Conservation (phyloP, 2,113 vertebrate species). For the Hippocampus mohnikei region DNA sequence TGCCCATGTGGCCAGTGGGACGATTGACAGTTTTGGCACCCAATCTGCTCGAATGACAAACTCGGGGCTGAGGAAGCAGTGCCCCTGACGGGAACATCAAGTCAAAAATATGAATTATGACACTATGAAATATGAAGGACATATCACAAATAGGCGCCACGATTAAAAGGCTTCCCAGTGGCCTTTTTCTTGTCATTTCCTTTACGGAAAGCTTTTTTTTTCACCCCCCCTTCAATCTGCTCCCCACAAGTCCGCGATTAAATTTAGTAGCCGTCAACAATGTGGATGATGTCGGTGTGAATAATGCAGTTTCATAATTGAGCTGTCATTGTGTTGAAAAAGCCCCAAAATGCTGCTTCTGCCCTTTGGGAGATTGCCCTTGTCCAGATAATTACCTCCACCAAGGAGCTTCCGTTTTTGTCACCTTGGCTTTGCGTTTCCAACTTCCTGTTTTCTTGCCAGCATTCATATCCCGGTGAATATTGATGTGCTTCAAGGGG, state of each 20-base stretch:
- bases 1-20: too few species aligned
- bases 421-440: slow-evolving; percentile 1
- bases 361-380: not conserved
- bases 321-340: not conserved
- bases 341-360: not conserved
- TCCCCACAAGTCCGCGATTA: not conserved
- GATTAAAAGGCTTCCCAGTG: too few species aligned
- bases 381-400: slow-evolving; percentile 6
- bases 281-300: not conserved
- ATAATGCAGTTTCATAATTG: not conserved
- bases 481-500: not conserved
- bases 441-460: not conserved
- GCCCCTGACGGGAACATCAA: too few species aligned
- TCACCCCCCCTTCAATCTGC: not conserved
- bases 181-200: too few species aligned
- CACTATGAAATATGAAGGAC: too few species aligned
- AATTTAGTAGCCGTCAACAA: not conserved
- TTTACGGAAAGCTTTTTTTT: too few species aligned
- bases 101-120: too few species aligned
- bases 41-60: too few species aligned
- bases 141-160: too few species aligned
- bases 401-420: not conserved
- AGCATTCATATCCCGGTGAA: not conserved
- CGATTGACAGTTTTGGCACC: too few species aligned
- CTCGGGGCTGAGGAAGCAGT: too few species aligned